These are phyloP conservation scores for Drosophila azteca DNA, from an alignment of 1,140 invertebrate species.

Conservation along the genomic window DNA sequence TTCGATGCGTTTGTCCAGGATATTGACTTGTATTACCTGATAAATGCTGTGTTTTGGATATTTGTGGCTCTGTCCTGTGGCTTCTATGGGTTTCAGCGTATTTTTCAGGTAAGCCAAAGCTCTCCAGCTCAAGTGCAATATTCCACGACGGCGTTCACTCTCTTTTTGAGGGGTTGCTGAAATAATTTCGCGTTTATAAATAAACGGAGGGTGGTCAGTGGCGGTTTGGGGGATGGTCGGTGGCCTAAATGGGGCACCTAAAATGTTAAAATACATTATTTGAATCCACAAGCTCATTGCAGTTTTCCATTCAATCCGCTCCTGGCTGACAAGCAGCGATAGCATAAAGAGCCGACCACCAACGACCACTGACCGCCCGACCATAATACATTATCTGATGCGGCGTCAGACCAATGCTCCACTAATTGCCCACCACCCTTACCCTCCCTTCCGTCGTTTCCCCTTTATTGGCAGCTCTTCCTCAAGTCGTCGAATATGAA, in stretches of 20 bases:
- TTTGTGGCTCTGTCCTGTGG: slow-evolving; percentile 70
- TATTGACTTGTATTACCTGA: slow-evolving; percentile 78
- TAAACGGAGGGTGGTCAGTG: slow-evolving; percentile 53
- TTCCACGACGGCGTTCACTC: slow-evolving; percentile 18
- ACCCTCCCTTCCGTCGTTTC: slow-evolving; percentile 1
- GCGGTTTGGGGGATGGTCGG: slow-evolving; percentile 9
- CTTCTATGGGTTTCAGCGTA: slow-evolving; percentile 69
- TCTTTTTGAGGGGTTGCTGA: slow-evolving; percentile 48
- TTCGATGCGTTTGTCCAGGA: slow-evolving; percentile 76
- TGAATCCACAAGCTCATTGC: no score
- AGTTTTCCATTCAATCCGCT: background rate
- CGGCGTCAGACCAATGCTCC: slow-evolving; percentile 29
- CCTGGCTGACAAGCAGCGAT: slow-evolving; percentile 7
- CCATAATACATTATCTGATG: slow-evolving; percentile 16
- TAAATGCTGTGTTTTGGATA: slow-evolving; percentile 81
- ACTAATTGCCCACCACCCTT: slow-evolving; percentile 21
- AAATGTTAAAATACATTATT: no score
- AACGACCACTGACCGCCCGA: slow-evolving; percentile 5
- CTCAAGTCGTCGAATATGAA: slow-evolving; percentile 76
- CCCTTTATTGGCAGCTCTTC: slow-evolving; percentile 63
- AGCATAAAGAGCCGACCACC: slow-evolving; percentile 14
- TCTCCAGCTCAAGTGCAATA: slow-evolving; percentile 5
- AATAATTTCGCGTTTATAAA: slow-evolving; percentile 63
- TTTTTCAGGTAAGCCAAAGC: slow-evolving; percentile 69
- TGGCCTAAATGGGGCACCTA: background rate